A percentile compares a stretch with the other conserved stretches of the same genome.
Conservation (phyloP, 2,113 vertebrate genomes). For the Meleagris gallopavo region DNA sequence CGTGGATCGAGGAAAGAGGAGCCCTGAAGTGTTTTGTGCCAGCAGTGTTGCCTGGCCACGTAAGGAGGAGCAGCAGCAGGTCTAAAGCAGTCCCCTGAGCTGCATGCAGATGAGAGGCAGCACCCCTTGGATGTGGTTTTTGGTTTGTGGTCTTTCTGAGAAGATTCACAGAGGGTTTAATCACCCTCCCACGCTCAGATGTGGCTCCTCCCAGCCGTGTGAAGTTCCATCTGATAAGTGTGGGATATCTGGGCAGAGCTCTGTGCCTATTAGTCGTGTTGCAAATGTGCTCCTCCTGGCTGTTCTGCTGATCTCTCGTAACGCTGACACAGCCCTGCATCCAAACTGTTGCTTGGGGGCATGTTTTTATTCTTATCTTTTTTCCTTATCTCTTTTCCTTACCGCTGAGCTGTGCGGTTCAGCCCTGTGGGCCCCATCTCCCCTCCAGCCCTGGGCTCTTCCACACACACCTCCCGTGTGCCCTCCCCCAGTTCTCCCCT, state of each 20-base stretch:
- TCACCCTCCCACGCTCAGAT: rapidly evolving
- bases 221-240: rapidly evolving
- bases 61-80: neutral
- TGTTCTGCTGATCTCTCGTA: neutral
- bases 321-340: rapidly evolving
- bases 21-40: neutral
- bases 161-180: neutral
- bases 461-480: neutral
- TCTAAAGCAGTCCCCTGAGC: neutral
- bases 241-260: neutral
- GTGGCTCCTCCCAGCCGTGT: neutral
- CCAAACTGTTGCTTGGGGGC: rapidly evolving
- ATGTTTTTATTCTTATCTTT: neutral
- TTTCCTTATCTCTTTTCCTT: too few relatives aligned
- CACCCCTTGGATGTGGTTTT: neutral
- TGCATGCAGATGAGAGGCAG: neutral
- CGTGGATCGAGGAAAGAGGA: neutral
- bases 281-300: neutral
- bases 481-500: neutral
- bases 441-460: neutral
- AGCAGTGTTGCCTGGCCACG: rapidly evolving
- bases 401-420: too few relatives aligned
- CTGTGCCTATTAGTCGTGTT: rapidly evolving
- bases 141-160: neutral
- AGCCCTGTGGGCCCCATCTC: too few relatives aligned